Percentiles rank a stretch among this genome's conserved stretches.
phyloP scores from a whole-genome alignment of 2,797 vertebrate species.

The Podarcis lilfordi region DNA sequence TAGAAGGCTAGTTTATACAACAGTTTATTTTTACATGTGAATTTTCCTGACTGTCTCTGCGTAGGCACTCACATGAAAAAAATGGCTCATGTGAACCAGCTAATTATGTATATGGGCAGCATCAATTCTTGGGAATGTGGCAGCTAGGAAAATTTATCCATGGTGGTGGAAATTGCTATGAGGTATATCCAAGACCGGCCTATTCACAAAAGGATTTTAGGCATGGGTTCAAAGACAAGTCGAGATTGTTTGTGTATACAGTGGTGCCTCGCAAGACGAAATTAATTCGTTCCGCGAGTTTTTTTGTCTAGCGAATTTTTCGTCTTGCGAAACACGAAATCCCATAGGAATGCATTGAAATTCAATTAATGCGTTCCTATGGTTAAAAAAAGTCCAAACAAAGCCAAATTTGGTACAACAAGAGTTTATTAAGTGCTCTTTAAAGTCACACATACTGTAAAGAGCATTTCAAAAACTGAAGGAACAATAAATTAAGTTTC shows the following conservation, averaged over 20 bases:
- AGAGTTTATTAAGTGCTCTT: no score
- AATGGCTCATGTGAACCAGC: not conserved
- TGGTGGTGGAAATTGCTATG: not conserved
- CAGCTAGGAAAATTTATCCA: not conserved
- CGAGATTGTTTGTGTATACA: not conserved
- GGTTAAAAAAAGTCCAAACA: no score
- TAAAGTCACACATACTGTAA: no score
- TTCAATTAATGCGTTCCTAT: no score
- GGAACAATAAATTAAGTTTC: no score
- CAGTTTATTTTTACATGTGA: conserved; percentile 17
- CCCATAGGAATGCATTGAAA: no score
- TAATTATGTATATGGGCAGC: not conserved
- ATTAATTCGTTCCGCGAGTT: no score
- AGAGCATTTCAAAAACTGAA: no score
- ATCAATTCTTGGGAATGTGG: not conserved
- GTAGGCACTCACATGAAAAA: not conserved
- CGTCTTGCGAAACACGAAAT: no score
- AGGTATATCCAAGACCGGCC: not conserved
- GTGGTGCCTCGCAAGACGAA: no score
- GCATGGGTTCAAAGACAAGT: not conserved
- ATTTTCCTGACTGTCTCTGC: not conserved
- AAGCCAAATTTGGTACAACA: no score
- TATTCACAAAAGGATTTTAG: not conserved
- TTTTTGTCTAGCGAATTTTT: no score
- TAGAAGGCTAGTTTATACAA: not conserved